Percentiles rank a stretch among this genome's conserved stretches.
These are phyloP conservation scores for Pseudoatta argentina DNA, from an alignment of 1,140 invertebrate genomes.

Conservation along the genomic window DNA sequence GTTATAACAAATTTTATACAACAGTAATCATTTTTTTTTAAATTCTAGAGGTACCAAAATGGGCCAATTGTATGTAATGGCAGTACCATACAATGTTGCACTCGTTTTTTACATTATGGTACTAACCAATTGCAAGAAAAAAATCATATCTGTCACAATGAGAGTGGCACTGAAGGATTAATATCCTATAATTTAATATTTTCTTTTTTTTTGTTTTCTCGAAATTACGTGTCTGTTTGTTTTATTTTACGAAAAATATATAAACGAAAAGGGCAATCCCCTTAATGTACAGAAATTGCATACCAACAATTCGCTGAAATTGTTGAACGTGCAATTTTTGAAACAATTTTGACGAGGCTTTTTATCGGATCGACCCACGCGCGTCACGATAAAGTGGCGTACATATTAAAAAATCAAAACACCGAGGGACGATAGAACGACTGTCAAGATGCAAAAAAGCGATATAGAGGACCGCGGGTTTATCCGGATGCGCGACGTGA, in stretches of 20 bases:
- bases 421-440: constrained; percentile 53
- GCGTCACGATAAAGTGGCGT: constrained; percentile 57
- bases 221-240: background rate
- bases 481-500: constrained; percentile 54
- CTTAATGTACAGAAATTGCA: background rate
- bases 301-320: constrained; percentile 5
- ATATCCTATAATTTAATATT: no score
- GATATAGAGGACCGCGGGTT: constrained; percentile 59
- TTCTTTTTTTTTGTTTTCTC: background rate
- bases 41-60: no score
- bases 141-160: no score
- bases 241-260: background rate
- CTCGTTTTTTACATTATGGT: no score
- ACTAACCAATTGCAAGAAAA: no score
- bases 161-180: no score
- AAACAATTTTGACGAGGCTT: constrained; percentile 53
- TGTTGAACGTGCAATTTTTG: constrained; percentile 28
- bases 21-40: no score
- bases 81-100: no score
- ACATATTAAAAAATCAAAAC: constrained; percentile 63
- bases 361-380: constrained; percentile 53
- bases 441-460: constrained; percentile 63
- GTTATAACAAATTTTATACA: no score
- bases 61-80: no score
- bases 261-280: background rate